Evolutionary conservation across 2,113 vertebrate species (phyloP), one percentile per base, ranked within the genome.

Genomic region (Triplophysa dalaica): DNA sequence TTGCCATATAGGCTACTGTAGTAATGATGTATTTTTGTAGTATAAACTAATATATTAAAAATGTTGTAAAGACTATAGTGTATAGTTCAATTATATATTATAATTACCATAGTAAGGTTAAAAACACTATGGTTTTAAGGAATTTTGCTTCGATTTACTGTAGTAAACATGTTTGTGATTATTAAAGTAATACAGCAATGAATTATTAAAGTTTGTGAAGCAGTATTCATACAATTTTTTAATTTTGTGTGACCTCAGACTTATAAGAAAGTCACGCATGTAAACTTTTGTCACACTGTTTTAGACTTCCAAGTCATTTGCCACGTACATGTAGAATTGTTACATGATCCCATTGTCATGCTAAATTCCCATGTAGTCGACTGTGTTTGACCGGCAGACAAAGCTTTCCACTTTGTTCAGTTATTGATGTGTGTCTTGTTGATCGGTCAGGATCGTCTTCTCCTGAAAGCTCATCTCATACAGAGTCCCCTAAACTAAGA

Each of bases 371-470:
- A 24, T 17, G 16, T 58, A 61, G 33, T 16, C n/a, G 11, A 22
- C 2, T 41, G 26, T 62, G 70, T 45, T 61, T 74, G 70, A 61
- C 43, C 22, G 38, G 43, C 41, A 62, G 56, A 75, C 72, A 26
- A 62, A 65, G 22, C 2, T 2, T 38, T 33, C 45, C 17, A 16
- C 60, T 76, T 76, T 65, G 74, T 65, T 61, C 43, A 19, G 21
- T 26, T 75, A 65, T 65, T 33, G 58, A 43, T 26, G 19, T 41
- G 21, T 52, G 26, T 77, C 21, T 65, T 64, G 45, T 17, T 33
- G 48, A 79, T 67, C 77, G n/a, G 78, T 70, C n/a, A 63, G 29
- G 41, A 50, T 73, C 67, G 9, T 62, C 11, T 76, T 75, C 52
- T 81, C 43, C 54, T 16, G 14, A 54, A 69, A 69, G 24, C 41